Conservation (phyloP, 1,140 invertebrate genomes). For the Patella vulgata region DNA sequence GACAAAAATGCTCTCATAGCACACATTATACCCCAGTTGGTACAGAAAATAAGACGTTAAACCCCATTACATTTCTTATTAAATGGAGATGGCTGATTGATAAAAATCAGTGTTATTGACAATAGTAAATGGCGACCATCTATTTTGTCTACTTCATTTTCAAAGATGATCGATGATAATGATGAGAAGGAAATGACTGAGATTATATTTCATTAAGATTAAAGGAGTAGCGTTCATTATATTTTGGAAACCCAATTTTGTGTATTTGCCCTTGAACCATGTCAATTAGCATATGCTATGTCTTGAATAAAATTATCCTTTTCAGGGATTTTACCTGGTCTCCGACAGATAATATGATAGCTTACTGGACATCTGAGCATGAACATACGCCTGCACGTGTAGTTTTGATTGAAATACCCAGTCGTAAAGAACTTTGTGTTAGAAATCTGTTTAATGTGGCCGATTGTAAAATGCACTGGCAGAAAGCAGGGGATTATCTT, state of each 20-base stretch:
- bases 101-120: too few species aligned
- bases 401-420: slow-evolving; percentile 72
- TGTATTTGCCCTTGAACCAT: too few species aligned
- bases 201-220: neutral
- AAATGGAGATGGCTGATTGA: too few species aligned
- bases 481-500: slow-evolving; percentile 96
- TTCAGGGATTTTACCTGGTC: slow-evolving; percentile 95
- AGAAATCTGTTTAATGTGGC: slow-evolving; percentile 98
- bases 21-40: too few species aligned
- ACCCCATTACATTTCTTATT: too few species aligned
- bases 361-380: slow-evolving; percentile 96
- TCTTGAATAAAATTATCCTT: slow-evolving; percentile 4
- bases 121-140: too few species aligned
- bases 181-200: too few species aligned
- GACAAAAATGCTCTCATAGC: too few species aligned
- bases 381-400: slow-evolving; percentile 75
- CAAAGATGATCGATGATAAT: neutral
- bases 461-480: slow-evolving; percentile 99
- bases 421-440: slow-evolving; percentile 88
- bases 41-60: too few species aligned
- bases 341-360: slow-evolving; percentile 94
- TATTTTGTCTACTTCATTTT: too few species aligned
- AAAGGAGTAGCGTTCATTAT: neutral
- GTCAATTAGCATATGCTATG: neutral
- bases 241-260: too few species aligned